phyloP scores from a whole-genome alignment of 2,113 vertebrate genomes.

The Micromys minutus region DNA sequence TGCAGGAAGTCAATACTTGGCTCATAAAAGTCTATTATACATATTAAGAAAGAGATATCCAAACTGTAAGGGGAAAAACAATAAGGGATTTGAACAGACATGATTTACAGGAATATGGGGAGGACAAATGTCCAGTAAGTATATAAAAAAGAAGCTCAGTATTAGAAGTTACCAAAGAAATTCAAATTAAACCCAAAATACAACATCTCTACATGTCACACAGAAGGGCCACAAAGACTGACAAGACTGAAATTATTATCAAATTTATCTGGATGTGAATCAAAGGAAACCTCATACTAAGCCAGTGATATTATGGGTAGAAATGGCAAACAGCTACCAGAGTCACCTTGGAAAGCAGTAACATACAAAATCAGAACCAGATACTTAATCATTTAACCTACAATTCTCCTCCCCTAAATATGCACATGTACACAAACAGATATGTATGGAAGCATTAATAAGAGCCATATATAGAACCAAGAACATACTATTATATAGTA shows the following conservation, averaged over 20 bases:
- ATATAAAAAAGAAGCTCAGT: background rate
- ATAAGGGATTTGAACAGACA: background rate
- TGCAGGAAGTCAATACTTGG: background rate
- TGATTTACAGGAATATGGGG: background rate
- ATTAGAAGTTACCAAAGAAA: background rate
- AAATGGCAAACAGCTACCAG: background rate
- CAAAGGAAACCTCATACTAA: background rate
- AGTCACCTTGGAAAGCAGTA: background rate
- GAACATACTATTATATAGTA: background rate
- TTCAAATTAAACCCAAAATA: constrained; percentile 1
- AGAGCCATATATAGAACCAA: background rate
- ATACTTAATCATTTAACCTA: constrained; percentile 11
- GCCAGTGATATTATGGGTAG: background rate
- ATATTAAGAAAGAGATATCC: background rate
- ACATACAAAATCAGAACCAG: background rate
- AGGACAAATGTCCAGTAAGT: background rate
- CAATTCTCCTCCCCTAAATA: background rate
- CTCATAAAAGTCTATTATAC: background rate
- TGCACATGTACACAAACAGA: background rate
- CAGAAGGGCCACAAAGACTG: background rate
- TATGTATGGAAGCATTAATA: background rate
- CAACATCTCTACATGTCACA: background rate
- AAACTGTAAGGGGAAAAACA: background rate
- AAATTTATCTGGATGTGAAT: background rate
- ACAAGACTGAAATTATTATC: background rate